Conservation (phyloP, 2,797 vertebrate genomes). For the Falco cherrug region DNA sequence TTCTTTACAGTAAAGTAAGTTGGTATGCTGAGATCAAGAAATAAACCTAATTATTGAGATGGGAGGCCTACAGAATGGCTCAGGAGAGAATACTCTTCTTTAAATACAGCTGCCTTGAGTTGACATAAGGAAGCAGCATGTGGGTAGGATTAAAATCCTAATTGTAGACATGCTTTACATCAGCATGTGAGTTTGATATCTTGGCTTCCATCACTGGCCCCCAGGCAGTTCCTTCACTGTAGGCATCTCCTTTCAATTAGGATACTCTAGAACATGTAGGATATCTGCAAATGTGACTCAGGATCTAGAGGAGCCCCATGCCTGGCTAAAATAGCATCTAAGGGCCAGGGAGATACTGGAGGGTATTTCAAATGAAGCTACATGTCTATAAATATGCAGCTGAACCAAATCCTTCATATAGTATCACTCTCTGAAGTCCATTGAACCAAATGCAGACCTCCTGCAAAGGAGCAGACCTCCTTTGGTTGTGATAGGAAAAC, state of each 20-base stretch:
- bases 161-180: not conserved
- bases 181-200: not conserved
- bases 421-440: not conserved
- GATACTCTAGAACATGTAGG: not conserved
- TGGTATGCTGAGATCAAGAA: not conserved
- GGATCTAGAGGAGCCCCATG: not conserved
- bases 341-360: not conserved
- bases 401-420: not conserved
- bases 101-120: not conserved
- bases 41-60: not conserved
- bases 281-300: not conserved
- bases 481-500: not conserved
- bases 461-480: not conserved
- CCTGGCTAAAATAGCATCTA: not conserved
- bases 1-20: not conserved
- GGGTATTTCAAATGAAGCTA: not conserved
- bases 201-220: not conserved
- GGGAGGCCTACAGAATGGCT: not conserved
- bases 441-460: not conserved
- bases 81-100: not conserved
- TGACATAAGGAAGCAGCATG: not conserved
- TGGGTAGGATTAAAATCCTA: not conserved
- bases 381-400: not conserved
- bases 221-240: not conserved
- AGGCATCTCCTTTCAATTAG: not conserved